phyloP scores from a whole-genome alignment of 2,888 invertebrate species.

The Panzeria rudis region DNA sequence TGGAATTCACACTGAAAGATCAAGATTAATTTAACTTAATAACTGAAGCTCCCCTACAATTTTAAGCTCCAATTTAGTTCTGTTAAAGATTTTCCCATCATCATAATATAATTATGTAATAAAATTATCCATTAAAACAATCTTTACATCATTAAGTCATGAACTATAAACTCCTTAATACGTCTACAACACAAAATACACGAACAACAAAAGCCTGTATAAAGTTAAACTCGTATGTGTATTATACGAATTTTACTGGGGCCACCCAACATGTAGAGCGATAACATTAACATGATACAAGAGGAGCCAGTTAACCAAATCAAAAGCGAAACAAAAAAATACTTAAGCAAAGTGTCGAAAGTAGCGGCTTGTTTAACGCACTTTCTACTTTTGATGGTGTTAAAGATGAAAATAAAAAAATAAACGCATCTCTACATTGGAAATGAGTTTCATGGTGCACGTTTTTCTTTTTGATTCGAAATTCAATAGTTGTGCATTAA shows the following conservation, averaged over 20 bases:
- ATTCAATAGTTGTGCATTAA: conserved; percentile 11
- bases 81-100: not conserved
- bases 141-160: conserved; percentile 28
- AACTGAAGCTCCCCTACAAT: too few relatives aligned
- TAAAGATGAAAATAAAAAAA: conserved; percentile 18
- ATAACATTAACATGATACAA: not conserved
- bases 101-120: not conserved
- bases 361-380: conserved; percentile 55
- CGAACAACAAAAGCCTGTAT: not conserved
- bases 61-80: too few relatives aligned
- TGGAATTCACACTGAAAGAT: too few relatives aligned
- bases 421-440: conserved; percentile 1
- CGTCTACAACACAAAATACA: not conserved
- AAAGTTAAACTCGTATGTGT: not conserved
- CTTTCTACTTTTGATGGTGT: conserved; percentile 31
- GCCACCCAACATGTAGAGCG: conserved; percentile 8
- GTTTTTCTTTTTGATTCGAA: not conserved
- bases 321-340: conserved; percentile 27
- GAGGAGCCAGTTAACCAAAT: conserved; percentile 17
- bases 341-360: conserved; percentile 33
- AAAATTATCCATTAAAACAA: conserved; percentile 14
- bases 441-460: not conserved
- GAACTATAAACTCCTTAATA: conserved; percentile 34
- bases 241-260: not conserved
- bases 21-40: too few relatives aligned